Percentiles rank a stretch among this genome's conserved stretches.
Conservation (phyloP, 2,888 invertebrate species). For the Abrostola tripartita region DNA sequence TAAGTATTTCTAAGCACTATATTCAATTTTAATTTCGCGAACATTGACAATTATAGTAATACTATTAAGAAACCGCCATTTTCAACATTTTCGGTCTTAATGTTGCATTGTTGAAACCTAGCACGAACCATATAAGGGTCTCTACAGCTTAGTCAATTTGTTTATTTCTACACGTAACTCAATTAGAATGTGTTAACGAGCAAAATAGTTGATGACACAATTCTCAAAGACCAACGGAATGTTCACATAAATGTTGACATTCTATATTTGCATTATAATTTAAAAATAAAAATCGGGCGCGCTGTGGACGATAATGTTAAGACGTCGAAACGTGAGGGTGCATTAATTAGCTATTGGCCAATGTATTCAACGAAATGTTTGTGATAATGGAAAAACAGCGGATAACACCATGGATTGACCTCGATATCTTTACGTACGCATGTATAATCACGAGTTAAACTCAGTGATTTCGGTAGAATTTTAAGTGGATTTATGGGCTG, state of each 20-base stretch:
- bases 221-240: conserved; percentile 65
- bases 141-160: not conserved
- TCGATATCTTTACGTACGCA: conserved; percentile 27
- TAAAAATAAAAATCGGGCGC: conserved; percentile 74
- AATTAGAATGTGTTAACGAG: conserved; percentile 63
- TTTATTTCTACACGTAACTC: conserved; percentile 29
- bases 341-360: conserved; percentile 78
- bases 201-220: conserved; percentile 66
- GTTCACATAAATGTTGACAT: conserved; percentile 60
- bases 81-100: too few species aligned
- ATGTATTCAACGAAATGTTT: conserved; percentile 70
- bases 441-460: conserved; percentile 31
- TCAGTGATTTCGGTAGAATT: conserved; percentile 16
- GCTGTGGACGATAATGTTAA: conserved; percentile 72
- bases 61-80: too few species aligned
- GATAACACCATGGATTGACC: conserved; percentile 58
- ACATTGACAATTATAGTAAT: too few species aligned
- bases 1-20: too few species aligned
- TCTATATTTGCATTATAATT: conserved; percentile 75
- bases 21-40: too few species aligned
- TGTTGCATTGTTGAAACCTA: too few species aligned
- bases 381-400: conserved; percentile 68
- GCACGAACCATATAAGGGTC: not conserved
- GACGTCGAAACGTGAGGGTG: conserved; percentile 72
- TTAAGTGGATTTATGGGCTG: conserved; percentile 11